Base-by-base conservation (phyloP, 1,140 invertebrate species). In the Nixonia krombeini region DNA sequence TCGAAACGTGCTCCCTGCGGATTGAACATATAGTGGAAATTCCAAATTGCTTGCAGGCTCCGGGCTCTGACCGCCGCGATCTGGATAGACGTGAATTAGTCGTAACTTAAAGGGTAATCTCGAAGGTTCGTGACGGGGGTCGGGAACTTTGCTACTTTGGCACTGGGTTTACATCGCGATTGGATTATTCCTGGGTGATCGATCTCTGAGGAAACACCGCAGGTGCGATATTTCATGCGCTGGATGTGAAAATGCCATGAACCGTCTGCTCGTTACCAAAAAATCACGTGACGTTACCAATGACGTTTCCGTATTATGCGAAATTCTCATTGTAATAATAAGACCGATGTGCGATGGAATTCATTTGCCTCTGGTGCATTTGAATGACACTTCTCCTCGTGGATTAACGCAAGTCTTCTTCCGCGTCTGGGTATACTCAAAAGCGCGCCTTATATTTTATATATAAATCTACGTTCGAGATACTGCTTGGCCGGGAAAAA, bases 51-150 rank as follows among this genome's bases (percentile, higher is more conserved):
- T 44, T 61, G 18, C 37, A 57, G 41, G 51, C 44, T 38, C 40
- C 50, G 49, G 31, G 46, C 59, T 55, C 53, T 56, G 64, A 59
- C 50, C 63, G 44, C 42, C 29, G 42, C 35, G 17, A 16, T 45
- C 56, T 59, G 21, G 37, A 51, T 57, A 61, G 64, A 61, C 57
- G 50, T 57, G 64, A 68, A 68, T 68, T 62, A 68, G 64, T 52
- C 47, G 64, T 68, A 61, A 68, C 46, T 68, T 68, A 47, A 51
- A 61, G 57, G 56, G 61, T 68, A 61, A 68, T 61, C 57, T 52
- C 49, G 37, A 37, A 56, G 47, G 33, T 17, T 56, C 41, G 37
- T 40, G 45, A 47, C 25, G 21, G 51, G n/a, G 56, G 56, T 59
- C 46, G 51, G 21, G 40, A 68, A 68, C 57, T 68, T 62, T 49